These are phyloP conservation scores for Vidua chalybeata DNA, from an alignment of 2,113 vertebrate genomes.

Conservation along the genomic window DNA sequence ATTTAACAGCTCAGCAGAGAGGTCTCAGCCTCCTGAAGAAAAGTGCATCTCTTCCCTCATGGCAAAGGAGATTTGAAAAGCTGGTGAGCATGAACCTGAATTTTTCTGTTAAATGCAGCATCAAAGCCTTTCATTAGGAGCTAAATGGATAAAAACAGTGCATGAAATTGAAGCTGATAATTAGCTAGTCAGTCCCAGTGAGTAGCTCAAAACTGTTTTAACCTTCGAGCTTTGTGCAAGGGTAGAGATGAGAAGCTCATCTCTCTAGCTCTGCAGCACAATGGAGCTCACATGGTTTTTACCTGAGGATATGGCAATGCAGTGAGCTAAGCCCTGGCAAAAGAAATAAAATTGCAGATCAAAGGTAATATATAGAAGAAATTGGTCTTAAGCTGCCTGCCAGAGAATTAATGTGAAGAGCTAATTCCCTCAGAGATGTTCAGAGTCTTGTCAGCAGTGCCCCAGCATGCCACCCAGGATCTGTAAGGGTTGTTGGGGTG, in stretches of 20 bases:
- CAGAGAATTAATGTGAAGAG: background rate
- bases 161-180: constrained; percentile 41
- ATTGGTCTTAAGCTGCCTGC: background rate
- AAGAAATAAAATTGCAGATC: background rate
- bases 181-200: background rate
- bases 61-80: background rate
- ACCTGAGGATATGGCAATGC: background rate
- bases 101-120: constrained; percentile 23
- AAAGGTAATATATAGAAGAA: background rate
- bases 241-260: background rate
- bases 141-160: constrained; percentile 45
- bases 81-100: background rate
- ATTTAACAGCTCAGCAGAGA: background rate
- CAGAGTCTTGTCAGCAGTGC: background rate
- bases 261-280: background rate
- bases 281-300: background rate
- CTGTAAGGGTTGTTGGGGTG: background rate
- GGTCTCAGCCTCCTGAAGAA: background rate
- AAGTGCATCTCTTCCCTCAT: background rate
- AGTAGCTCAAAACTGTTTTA: background rate
- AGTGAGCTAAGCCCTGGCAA: background rate
- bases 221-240: constrained; percentile 6
- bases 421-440: constrained; percentile 16
- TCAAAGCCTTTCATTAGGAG: constrained; percentile 38
- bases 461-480: background rate